Evolutionary conservation across 2,888 invertebrate genomes (phyloP), one percentile per base, ranked within the genome.

Genomic region (Seladonia tumulorum): DNA sequence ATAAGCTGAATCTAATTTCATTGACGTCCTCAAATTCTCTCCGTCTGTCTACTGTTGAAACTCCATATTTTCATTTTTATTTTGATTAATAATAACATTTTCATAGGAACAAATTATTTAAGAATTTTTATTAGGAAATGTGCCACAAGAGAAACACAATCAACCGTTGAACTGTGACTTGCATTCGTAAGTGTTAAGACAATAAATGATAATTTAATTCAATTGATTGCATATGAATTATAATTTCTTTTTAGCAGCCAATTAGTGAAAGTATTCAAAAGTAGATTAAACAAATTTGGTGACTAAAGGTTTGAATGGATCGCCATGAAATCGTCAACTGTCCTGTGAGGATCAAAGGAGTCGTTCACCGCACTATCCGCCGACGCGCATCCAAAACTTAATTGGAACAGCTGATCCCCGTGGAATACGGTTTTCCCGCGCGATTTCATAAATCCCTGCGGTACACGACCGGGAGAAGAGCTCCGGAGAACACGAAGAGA

Each of bases 371-470:
- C 2, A 8, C 57, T n/a, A n/a, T 57, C 0, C 57, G 0, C 29
- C 60, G 63, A 16, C n/a, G 42, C n/a, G n/a, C 22, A 42, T 42
- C 42, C n/a, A 22, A 42, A 42, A 70, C 70, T 70, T 70, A 70
- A 70, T 70, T 70, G 70, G 70, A 70, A n/a, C 70, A 70, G 70
- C 53, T 66, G 81, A 82, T 75, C 45, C 49, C 8, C 49, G 12
- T n/a, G 39, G 76, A 79, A 82, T 79, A 71, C 68, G 66, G 77
- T 39, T 72, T 80, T 81, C 63, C 29, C 76, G 81, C 68, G 71
- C 49, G 72, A 49, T 72, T 72, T 47, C 73, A 73, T 73, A 90
- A 90, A 90, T 89, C 88, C 85, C 70, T 86, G 82, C 25, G 78
- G 42, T 70, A 74, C 35, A 68, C 66, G 84, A 86, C 42, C 63